Percentiles rank a stretch among this genome's conserved stretches.
Conservation (phyloP, 1,140 invertebrate species). For the Drosophila subobscura region DNA sequence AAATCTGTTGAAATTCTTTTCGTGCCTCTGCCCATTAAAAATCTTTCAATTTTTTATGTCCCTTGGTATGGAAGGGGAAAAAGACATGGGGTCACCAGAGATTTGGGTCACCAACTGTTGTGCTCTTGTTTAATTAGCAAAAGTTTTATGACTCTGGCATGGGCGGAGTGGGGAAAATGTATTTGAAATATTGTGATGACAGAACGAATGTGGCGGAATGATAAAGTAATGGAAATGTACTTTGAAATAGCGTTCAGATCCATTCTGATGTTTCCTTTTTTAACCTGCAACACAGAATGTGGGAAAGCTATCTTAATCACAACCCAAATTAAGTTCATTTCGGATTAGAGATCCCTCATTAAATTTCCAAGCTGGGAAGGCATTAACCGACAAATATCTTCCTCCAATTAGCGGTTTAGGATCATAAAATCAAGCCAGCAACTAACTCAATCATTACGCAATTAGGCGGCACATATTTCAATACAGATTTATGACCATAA, state of each 20-base stretch:
- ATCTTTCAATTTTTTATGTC: slow-evolving; percentile 35
- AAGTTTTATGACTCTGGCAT: slow-evolving; percentile 42
- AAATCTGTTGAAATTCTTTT: slow-evolving; percentile 23
- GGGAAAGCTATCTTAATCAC: slow-evolving; percentile 19
- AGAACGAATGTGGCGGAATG: slow-evolving; percentile 21
- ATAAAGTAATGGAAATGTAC: slow-evolving; percentile 19
- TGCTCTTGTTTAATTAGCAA: slow-evolving; percentile 54
- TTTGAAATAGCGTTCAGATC: neutral
- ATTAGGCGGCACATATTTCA: slow-evolving; percentile 56
- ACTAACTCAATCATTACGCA: slow-evolving; percentile 78
- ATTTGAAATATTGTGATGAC: slow-evolving; percentile 34
- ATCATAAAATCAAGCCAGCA: slow-evolving; percentile 56
- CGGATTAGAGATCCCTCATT: slow-evolving; percentile 9
- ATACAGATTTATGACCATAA: slow-evolving; percentile 45
- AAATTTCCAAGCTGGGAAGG: slow-evolving; percentile 36
- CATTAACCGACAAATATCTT: slow-evolving; percentile 1
- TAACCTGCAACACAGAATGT: slow-evolving; percentile 19
- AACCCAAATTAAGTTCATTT: slow-evolving; percentile 7
- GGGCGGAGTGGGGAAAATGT: slow-evolving; percentile 12
- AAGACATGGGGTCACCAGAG: slow-evolving; percentile 18
- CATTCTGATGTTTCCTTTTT: neutral
- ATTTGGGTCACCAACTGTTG: slow-evolving; percentile 44
- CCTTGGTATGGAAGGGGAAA: neutral
- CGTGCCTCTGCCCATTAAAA: slow-evolving; percentile 33
- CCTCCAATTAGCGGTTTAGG: slow-evolving; percentile 66